Evolutionary conservation across 1,140 invertebrate species (phyloP), one percentile per base, ranked within the genome.

Genomic region (Zaprionus lachaisei): DNA sequence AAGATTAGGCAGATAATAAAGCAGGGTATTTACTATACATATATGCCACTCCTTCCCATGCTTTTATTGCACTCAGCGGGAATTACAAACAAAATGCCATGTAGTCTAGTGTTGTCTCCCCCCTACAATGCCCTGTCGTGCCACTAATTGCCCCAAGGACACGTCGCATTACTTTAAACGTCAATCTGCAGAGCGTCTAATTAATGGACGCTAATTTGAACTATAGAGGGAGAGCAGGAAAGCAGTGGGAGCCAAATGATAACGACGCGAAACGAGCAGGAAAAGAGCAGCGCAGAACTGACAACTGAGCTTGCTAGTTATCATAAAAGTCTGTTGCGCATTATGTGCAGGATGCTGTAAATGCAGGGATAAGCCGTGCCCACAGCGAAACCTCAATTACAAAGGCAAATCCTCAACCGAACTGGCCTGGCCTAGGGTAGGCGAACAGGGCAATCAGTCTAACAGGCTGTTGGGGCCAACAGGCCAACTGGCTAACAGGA

Each of bases 141-240:
- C 14, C 58, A 60, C 75, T 77, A 73, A 77, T 77, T 77, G 63
- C 63, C 64, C 62, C 57, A 62, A 72, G 70, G 64, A 73, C 51
- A 77, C 60, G 51, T 63, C 57, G 70, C 64, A 73, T 70, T 80
- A 81, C 73, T 83, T 81, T 67, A 73, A 89, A 89, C 81, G 79
- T 89, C 84, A 87, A 87, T 87, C 81, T 82, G 62, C 74, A 81
- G 71, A 71, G 78, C 78, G 67, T 62, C 81, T 87, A 87, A 87
- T 87, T 89, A 89, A 89, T 89, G 85, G 58, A 75, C 78, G 72
- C 81, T 90, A 90, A 89, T 89, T 89, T 81, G 65, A 74, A 79
- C 87, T 69, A 72, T 60, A 22, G 31, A 17, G n/a, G 7, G 41
- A 22, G 55, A 44, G 41, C n/a, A 17, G 41, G 7, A 15, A 15